Evolutionary conservation across 2,888 invertebrate species (phyloP).

Genomic region (Nomada lathburiana): DNA sequence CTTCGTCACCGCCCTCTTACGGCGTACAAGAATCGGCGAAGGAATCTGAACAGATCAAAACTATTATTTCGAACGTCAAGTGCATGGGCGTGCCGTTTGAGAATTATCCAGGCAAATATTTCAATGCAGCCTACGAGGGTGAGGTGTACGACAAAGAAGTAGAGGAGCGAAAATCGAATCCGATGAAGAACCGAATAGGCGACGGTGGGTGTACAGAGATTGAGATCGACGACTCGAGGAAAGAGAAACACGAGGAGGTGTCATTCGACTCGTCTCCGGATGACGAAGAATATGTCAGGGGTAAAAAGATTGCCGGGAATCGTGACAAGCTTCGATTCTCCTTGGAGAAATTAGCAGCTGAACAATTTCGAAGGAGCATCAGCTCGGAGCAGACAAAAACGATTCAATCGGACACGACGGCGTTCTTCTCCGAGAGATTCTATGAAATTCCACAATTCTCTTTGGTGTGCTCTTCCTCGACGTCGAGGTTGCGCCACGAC

Average conservation of each 20-base stretch:
- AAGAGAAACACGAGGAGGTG: not conserved
- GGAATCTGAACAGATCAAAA: not conserved
- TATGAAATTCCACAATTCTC: constrained; percentile 18
- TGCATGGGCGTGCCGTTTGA: not conserved
- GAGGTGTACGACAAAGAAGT: not conserved
- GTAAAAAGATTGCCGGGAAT: not conserved
- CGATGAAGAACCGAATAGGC: constrained; percentile 20
- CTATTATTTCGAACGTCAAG: not conserved
- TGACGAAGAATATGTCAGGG: not conserved
- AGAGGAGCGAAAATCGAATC: not conserved
- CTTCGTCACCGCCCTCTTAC: not conserved
- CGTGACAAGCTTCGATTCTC: constrained; percentile 34
- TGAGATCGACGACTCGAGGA: not conserved
- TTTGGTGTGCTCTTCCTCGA: constrained; percentile 37
- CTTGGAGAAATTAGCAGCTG: constrained; percentile 46
- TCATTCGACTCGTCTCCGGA: not conserved
- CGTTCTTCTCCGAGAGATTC: constrained; percentile 5
- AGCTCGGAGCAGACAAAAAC: constrained; percentile 16
- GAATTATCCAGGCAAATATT: not conserved
- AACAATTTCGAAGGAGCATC: constrained; percentile 47
- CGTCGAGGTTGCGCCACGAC: constrained; percentile 46
- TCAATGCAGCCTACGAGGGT: not conserved
- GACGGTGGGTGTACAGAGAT: constrained; percentile 3
- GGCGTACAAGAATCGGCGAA: not conserved
- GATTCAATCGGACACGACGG: constrained; percentile 32